Conservation (phyloP, 2,888 invertebrate species). For the Parnassius glacialis region DNA sequence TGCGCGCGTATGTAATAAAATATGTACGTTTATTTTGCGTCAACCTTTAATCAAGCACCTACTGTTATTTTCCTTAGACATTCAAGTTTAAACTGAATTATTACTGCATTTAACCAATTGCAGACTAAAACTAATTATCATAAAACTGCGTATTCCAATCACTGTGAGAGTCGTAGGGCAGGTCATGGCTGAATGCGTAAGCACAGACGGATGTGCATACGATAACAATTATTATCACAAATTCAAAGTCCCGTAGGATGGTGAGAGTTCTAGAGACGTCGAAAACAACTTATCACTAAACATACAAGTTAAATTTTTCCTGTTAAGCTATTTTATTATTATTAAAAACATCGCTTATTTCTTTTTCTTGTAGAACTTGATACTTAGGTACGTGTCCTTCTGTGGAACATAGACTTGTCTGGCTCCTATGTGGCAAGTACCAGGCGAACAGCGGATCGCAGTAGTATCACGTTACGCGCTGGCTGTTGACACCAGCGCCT, state of each 20-base stretch:
- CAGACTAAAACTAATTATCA: constrained; percentile 43
- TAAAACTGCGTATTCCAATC: constrained; percentile 58
- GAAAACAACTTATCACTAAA: not conserved
- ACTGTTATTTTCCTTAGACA: too few relatives aligned
- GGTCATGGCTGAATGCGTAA: constrained; percentile 76
- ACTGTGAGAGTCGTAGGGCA: constrained; percentile 68
- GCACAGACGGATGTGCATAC: constrained; percentile 69
- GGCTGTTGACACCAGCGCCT: constrained; percentile 81
- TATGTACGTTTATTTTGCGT: too few relatives aligned
- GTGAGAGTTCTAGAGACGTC: constrained; percentile 31
- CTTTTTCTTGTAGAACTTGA: constrained; percentile 32
- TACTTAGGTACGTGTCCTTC: constrained; percentile 29
- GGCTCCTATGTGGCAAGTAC: constrained; percentile 57
- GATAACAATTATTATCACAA: constrained; percentile 65
- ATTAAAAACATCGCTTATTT: not conserved
- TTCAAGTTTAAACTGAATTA: constrained; percentile 1
- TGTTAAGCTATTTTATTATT: not conserved
- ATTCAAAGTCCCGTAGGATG: constrained; percentile 45
- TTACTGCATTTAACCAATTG: constrained; percentile 2
- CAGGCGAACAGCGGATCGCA: constrained; percentile 72
- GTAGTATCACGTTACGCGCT: constrained; percentile 78
- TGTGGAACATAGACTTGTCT: constrained; percentile 49
- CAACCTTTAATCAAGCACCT: too few relatives aligned
- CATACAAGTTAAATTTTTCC: not conserved
- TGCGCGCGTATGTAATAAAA: too few relatives aligned